These are phyloP conservation scores for Luehdorfia chinensis DNA, from an alignment of 1,140 invertebrate genomes.

Conservation along the genomic window DNA sequence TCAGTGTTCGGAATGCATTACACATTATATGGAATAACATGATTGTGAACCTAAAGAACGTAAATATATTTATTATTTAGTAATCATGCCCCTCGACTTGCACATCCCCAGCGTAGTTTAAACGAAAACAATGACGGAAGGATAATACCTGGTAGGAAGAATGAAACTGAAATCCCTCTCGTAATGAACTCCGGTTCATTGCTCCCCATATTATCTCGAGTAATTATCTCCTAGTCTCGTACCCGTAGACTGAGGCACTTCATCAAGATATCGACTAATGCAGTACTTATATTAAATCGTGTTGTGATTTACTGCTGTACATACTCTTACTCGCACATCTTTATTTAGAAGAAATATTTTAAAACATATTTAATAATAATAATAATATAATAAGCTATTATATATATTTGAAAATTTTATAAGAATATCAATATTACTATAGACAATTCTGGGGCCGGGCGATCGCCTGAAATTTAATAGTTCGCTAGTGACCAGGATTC, in stretches of 20 bases:
- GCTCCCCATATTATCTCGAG: slow-evolving; percentile 54
- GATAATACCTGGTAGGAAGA: slow-evolving; percentile 42
- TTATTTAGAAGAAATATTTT: background rate
- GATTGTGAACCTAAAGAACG: slow-evolving; percentile 22
- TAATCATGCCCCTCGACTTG: background rate
- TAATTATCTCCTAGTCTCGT: slow-evolving; percentile 55
- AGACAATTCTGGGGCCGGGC: no score
- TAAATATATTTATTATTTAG: slow-evolving; percentile 13
- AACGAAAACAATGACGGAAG: slow-evolving; percentile 43
- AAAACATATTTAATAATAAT: background rate
- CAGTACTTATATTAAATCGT: slow-evolving; percentile 26
- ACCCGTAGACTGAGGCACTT: slow-evolving; percentile 23
- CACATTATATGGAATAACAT: slow-evolving; percentile 54
- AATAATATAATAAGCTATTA: background rate
- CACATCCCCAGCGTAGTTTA: slow-evolving; percentile 25
- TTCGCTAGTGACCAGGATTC: no score
- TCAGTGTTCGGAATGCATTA: slow-evolving; percentile 48
- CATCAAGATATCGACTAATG: slow-evolving; percentile 40
- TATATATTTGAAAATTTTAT: no score
- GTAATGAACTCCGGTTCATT: slow-evolving; percentile 55
- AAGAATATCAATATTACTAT: no score
- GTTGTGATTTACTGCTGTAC: slow-evolving; percentile 21
- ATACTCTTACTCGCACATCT: slow-evolving; percentile 14
- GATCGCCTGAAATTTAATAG: no score
- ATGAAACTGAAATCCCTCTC: slow-evolving; percentile 49